Conservation (phyloP, 30 jellyfish, hydroid and myxozoan species). For the Pseudorhiza aurosa region DNA sequence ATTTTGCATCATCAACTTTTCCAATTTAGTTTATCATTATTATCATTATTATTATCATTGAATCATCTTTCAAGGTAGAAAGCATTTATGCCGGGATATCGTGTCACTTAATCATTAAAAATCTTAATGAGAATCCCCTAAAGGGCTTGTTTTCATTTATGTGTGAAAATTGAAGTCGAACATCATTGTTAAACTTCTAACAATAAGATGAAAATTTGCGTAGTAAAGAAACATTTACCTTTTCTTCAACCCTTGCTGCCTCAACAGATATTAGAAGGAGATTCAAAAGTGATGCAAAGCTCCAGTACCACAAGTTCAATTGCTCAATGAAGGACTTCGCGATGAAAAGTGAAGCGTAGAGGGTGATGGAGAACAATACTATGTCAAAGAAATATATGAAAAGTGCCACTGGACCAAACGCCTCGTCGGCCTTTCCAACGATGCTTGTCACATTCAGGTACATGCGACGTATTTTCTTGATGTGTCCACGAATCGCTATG, state of each 20-base stretch:
- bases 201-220: neutral
- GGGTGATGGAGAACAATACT: conserved; percentile 38
- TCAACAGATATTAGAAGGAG: conserved; percentile 32
- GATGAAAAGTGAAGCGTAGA: conserved; percentile 12
- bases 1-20: too few species aligned
- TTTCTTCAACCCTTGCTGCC: conserved; percentile 54
- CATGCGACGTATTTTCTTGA: conserved; percentile 33
- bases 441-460: conserved; percentile 25
- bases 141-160: too few species aligned
- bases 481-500: conserved; percentile 8
- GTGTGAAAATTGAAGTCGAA: too few species aligned
- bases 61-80: too few species aligned
- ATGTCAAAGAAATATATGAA: conserved; percentile 42
- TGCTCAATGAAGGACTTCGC: conserved; percentile 31
- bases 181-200: conserved; percentile 29
- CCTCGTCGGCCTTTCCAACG: conserved; percentile 31
- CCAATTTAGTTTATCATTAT: too few species aligned
- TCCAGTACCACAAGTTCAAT: conserved; percentile 19
- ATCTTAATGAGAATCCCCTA: too few species aligned
- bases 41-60: too few species aligned
- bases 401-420: conserved; percentile 49
- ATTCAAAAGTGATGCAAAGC: neutral
- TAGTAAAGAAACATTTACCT: neutral
- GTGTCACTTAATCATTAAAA: too few species aligned
- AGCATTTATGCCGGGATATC: too few species aligned